Conservation (phyloP, 1,140 invertebrate species). For the Caenorhabditis latens region DNA sequence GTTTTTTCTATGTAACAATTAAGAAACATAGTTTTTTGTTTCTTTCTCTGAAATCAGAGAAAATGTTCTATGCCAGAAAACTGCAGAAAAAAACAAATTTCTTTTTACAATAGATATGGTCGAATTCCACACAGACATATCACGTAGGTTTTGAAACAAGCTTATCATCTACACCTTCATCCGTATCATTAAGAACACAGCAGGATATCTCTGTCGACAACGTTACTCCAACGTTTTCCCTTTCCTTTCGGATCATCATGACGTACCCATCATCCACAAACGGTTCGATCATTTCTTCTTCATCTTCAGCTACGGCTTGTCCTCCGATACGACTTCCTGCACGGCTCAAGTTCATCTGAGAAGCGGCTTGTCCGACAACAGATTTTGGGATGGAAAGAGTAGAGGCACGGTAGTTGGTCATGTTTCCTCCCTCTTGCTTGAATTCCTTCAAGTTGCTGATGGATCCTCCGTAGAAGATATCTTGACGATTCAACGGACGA, state of each 20-base stretch:
- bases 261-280: constrained; percentile 63
- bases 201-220: neutral
- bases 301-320: constrained; percentile 55
- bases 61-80: too few relatives aligned
- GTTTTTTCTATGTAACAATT: neutral
- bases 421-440: constrained; percentile 71
- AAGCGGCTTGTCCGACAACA: constrained; percentile 69
- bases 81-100: too few relatives aligned
- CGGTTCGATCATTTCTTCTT: constrained; percentile 60
- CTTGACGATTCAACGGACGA: constrained; percentile 71
- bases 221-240: too few relatives aligned
- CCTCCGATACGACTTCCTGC: constrained; percentile 57
- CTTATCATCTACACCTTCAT: neutral
- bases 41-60: too few relatives aligned
- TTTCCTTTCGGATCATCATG: neutral
- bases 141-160: neutral
- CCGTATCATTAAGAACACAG: neutral
- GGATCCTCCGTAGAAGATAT: constrained; percentile 76
- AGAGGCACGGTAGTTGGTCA: constrained; percentile 67
- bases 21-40: too few relatives aligned
- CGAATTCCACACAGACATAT: too few relatives aligned
- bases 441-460: constrained; percentile 76
- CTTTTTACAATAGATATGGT: too few relatives aligned
- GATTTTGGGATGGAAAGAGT: constrained; percentile 76
- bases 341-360: constrained; percentile 56